A percentile compares a stretch with the other conserved stretches of the same genome.
These are phyloP conservation scores for Octodon degus DNA, from an alignment of 2,113 vertebrate genomes.

Conservation along the genomic window DNA sequence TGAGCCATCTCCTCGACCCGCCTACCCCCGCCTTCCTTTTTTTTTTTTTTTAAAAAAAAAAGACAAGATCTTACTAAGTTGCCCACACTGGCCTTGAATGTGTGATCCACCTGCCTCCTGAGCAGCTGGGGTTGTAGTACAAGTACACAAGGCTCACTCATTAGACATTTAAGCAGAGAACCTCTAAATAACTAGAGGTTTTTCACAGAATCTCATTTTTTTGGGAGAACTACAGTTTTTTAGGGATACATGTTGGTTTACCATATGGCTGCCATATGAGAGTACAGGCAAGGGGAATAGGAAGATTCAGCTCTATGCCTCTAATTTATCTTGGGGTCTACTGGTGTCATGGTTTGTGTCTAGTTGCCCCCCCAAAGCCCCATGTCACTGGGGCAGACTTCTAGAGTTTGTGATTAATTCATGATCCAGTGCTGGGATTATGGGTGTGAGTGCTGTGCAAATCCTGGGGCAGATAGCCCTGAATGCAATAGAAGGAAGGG, in stretches of 20 bases:
- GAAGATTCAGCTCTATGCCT: background rate
- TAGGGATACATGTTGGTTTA: background rate
- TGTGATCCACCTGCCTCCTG: background rate
- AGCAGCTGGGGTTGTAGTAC: background rate
- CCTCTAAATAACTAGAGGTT: background rate
- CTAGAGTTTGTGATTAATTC: no score
- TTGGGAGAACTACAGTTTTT: background rate
- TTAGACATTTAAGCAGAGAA: background rate
- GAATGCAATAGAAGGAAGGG: no score
- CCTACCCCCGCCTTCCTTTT: no score
- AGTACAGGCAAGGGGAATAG: background rate
- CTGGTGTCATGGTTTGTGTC: no score
- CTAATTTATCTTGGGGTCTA: background rate
- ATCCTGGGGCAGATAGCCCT: no score
- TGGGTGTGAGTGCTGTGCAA: no score
- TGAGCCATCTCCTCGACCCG: no score
- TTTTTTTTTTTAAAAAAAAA: background rate
- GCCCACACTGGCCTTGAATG: background rate
- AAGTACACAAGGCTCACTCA: background rate
- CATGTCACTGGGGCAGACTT: no score
- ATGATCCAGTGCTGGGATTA: no score
- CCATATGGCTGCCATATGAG: background rate
- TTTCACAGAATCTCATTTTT: background rate
- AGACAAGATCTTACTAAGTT: background rate
- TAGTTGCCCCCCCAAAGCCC: no score